Percentiles rank a stretch among this genome's conserved stretches.
Conservation (phyloP, 64 coral and sea anemone genomes). For the Anthopleura sola region DNA sequence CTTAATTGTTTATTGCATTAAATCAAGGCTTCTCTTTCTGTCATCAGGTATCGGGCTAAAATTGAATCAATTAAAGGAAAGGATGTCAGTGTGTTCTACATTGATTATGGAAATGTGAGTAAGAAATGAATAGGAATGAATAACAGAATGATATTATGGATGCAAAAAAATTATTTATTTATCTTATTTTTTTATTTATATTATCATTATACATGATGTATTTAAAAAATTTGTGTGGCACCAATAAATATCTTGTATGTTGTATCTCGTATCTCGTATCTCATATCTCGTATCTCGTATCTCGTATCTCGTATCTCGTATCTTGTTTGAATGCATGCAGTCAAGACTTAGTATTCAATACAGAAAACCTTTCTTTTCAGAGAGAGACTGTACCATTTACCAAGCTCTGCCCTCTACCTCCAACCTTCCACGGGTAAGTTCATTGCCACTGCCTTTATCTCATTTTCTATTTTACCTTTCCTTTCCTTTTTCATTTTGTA, state of each 20-base stretch:
- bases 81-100: constrained; percentile 81
- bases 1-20: too few species aligned
- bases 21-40: neutral
- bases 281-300: too few species aligned
- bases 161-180: too few species aligned
- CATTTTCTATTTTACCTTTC: neutral
- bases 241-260: too few species aligned
- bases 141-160: neutral
- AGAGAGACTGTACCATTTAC: constrained; percentile 77
- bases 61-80: constrained; percentile 59
- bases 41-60: constrained; percentile 75
- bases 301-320: too few species aligned
- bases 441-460: too few species aligned
- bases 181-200: too few species aligned
- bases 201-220: too few species aligned
- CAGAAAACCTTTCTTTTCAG: constrained; percentile 33
- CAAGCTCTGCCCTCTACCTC: constrained; percentile 72
- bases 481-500: neutral
- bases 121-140: neutral
- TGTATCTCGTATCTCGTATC: too few species aligned
- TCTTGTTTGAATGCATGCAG: too few species aligned
- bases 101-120: constrained; percentile 99
- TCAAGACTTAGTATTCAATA: too few species aligned
- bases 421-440: constrained; percentile 75
- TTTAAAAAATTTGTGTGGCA: too few species aligned